phyloP scores from a whole-genome alignment of 2,113 vertebrate genomes.

The Gymnarchus niloticus region DNA sequence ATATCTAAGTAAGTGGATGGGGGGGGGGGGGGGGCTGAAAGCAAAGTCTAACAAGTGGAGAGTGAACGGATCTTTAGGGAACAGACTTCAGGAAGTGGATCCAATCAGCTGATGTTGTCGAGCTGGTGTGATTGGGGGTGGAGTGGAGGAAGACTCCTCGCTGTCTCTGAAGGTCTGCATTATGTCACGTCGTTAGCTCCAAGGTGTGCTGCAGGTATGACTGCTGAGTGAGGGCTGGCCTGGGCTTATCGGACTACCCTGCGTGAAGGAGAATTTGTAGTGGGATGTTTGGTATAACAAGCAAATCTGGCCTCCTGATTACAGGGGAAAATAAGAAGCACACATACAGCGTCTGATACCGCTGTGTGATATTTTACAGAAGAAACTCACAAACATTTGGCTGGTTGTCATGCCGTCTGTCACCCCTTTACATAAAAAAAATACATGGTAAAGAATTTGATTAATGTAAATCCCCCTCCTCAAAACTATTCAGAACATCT shows the following conservation, averaged over 20 bases:
- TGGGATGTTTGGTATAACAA: slow-evolving; percentile 42
- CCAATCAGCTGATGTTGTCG: background rate
- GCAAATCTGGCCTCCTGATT: slow-evolving; percentile 57
- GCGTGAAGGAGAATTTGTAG: background rate
- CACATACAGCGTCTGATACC: slow-evolving; percentile 57
- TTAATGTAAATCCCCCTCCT: slow-evolving; percentile 65
- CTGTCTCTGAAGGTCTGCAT: background rate
- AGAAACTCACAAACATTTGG: slow-evolving; percentile 77
- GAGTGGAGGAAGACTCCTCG: background rate
- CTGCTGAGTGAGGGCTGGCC: background rate
- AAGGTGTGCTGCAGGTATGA: background rate
- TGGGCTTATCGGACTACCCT: background rate
- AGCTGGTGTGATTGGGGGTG: background rate
- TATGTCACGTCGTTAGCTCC: background rate
- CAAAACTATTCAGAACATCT: slow-evolving; percentile 76
- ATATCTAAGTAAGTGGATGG: background rate
- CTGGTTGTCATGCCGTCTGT: slow-evolving; percentile 53
- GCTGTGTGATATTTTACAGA: slow-evolving; percentile 52
- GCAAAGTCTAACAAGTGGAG: background rate
- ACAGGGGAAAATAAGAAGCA: slow-evolving; percentile 51
- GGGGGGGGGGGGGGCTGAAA: background rate
- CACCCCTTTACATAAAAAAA: slow-evolving; percentile 63
- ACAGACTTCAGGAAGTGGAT: background rate
- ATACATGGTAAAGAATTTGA: slow-evolving; percentile 71
- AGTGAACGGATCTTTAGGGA: background rate